Evolutionary conservation across 1,140 invertebrate genomes (phyloP).

Genomic region (Sycophila sp.): DNA sequence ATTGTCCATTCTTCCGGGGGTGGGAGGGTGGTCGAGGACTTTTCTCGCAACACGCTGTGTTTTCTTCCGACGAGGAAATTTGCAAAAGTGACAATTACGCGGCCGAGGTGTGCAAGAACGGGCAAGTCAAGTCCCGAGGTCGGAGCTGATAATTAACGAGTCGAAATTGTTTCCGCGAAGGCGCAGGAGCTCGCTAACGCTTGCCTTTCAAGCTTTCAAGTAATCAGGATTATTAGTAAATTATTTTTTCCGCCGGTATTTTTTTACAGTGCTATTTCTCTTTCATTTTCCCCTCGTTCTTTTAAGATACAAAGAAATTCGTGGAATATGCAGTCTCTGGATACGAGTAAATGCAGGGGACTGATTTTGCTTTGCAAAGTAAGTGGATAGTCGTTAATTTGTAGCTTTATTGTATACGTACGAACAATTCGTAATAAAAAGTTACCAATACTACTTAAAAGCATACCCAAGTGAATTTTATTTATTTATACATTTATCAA

Average conservation of each 20-base stretch:
- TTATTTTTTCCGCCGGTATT: no score
- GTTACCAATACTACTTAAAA: no score
- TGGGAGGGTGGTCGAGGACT: not conserved
- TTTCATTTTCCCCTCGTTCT: not conserved
- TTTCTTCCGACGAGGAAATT: constrained; percentile 17
- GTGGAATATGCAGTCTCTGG: no score
- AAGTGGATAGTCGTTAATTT: no score
- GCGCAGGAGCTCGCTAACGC: not conserved
- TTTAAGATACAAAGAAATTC: no score
- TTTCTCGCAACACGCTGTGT: not conserved
- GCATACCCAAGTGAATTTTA: no score
- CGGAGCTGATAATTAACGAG: constrained; percentile 13
- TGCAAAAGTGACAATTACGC: constrained; percentile 25
- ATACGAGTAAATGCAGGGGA: no score
- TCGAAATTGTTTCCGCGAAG: not conserved
- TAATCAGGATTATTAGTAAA: not conserved
- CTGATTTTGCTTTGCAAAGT: no score
- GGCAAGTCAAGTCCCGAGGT: not conserved
- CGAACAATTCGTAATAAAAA: no score
- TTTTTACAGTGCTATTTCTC: not conserved
- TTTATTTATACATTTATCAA: no score
- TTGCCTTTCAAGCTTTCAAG: not conserved
- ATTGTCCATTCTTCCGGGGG: not conserved
- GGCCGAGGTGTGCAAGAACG: not conserved
- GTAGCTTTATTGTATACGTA: no score